Evolutionary conservation across 2,888 invertebrate genomes (phyloP), one percentile per base, ranked within the genome.

Genomic region (Xestoiulus laeticollis): DNA sequence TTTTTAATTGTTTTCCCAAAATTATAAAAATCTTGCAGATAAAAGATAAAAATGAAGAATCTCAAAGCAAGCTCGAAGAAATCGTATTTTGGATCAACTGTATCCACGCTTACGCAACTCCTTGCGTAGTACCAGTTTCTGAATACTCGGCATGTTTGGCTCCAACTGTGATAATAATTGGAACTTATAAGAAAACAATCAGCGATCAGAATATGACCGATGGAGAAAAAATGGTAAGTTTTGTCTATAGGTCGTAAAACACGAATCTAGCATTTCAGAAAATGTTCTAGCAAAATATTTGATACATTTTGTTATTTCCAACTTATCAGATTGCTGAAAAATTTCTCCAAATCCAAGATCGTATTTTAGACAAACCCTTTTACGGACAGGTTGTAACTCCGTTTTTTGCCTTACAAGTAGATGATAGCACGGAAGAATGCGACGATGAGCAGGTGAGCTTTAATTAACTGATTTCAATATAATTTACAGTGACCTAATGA

Each of bases 11-110:
- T 26, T 22, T 68, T 22, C 26, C 2, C n/a, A 68, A 22, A 68
- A 68, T 26, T n/a, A 22, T 2, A 22, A n/a, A 68, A 68, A 8
- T 8, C 8, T 22, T 68, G n/a, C n/a, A 59, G 53, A 59, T 59
- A 3, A 59, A n/a, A 19, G 53, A 59, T n/a, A 59, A 59, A n/a
- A 59, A 59, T 59, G 19, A 19, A n/a, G 53, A 59, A 59, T 59
- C 44, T 44, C 59, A 84, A 38, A 85, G 85, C 3, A 85, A 88
- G 38, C 78, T 89, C 26, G 89, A 88, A 38, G 84, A 88, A 30
- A 59, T 88, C 19, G 26, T 88, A 10, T 88, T 68, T 87, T 89
- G 89, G 89, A 86, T 89, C 19, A 86, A 88, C 30, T 87, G 88
- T 33, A 88, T 89, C 26, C 86, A 88, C 38, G 78, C 85, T 38